phyloP scores from a whole-genome alignment of 2,113 vertebrate species.

The Hystrix cristata region DNA sequence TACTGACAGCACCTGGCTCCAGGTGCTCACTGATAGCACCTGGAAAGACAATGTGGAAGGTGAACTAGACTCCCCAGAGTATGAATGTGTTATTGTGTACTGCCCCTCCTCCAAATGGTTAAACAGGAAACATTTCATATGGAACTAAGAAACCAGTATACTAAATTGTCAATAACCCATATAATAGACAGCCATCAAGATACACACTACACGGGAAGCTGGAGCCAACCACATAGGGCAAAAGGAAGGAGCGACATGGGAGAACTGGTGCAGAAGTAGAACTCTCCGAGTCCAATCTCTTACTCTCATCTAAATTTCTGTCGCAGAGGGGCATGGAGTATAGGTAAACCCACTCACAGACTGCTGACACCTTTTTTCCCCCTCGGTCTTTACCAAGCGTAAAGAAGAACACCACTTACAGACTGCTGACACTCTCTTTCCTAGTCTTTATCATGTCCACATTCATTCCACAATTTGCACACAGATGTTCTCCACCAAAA shows the following conservation, averaged over 20 bases:
- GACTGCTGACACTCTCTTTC: not conserved
- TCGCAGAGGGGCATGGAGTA: rapidly evolving
- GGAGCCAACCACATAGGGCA: not conserved
- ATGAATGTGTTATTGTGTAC: not conserved
- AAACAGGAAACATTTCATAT: not conserved
- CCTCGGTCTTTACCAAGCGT: not conserved
- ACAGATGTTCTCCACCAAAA: not conserved
- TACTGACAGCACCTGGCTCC: too few relatives aligned
- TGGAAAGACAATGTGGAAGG: not conserved
- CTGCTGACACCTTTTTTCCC: not conserved
- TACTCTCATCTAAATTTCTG: not conserved
- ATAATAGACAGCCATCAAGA: not conserved
- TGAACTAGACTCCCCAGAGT: not conserved
- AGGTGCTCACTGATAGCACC: too few relatives aligned
- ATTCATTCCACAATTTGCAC: not conserved
- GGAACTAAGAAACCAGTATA: not conserved
- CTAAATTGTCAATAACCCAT: not conserved
- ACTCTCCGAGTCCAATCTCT: not conserved
- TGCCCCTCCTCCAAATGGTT: not conserved
- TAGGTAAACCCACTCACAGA: not conserved
- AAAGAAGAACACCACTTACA: not conserved
- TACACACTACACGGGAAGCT: rapidly evolving
- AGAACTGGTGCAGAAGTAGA: not conserved
- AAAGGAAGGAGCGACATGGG: not conserved
- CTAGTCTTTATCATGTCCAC: not conserved